These are phyloP conservation scores for Keiferia lycopersicella DNA, from an alignment of 2,888 invertebrate genomes.

Conservation along the genomic window DNA sequence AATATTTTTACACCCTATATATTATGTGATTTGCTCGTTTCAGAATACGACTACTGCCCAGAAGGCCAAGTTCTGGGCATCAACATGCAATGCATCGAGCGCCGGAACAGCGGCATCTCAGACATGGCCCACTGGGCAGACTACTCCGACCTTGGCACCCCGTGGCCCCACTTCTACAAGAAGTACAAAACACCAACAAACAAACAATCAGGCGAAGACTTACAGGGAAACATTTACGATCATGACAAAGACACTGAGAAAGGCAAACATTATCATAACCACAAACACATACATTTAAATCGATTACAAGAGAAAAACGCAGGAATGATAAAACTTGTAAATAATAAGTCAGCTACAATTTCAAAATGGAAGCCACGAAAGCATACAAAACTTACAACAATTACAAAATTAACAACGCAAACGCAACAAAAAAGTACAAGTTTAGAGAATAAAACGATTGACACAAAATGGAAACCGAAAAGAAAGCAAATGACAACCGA, in stretches of 20 bases:
- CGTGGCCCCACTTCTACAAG: background rate
- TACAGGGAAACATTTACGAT: background rate
- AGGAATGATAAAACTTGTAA: too few relatives aligned
- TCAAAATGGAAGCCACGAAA: too few relatives aligned
- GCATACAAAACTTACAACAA: background rate
- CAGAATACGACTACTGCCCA: constrained; percentile 57
- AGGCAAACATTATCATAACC: background rate
- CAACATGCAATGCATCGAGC: constrained; percentile 59
- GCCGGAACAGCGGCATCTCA: constrained; percentile 34
- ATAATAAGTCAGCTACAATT: too few relatives aligned
- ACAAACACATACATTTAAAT: background rate
- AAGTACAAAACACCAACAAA: background rate
- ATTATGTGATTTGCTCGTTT: too few relatives aligned
- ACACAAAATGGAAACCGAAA: background rate
- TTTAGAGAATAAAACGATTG: background rate
- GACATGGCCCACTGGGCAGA: constrained; percentile 54
- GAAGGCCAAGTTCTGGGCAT: constrained; percentile 57
- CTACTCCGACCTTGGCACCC: constrained; percentile 37
- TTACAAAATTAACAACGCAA: background rate
- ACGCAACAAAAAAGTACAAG: background rate
- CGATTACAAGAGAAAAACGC: too few relatives aligned
- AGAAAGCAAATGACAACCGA: too few relatives aligned
- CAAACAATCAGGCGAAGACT: background rate
- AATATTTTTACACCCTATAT: too few relatives aligned
- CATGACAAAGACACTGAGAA: background rate